Percentiles rank a stretch among this genome's conserved stretches.
Conservation (phyloP, 2,797 vertebrate genomes). For the Protonibea diacanthus region DNA sequence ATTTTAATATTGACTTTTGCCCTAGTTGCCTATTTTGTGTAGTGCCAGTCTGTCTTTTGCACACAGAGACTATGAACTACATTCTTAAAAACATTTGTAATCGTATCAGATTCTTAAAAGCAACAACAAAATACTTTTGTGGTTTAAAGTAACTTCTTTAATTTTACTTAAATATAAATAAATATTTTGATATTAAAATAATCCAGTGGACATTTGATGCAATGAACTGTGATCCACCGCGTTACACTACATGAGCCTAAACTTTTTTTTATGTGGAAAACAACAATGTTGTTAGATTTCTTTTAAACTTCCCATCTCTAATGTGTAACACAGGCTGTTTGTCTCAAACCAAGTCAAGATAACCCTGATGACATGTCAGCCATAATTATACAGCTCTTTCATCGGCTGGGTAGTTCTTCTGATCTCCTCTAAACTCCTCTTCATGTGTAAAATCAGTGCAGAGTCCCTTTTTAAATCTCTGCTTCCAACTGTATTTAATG, state of each 20-base stretch:
- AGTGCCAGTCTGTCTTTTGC: neutral
- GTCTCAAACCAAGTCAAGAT: neutral
- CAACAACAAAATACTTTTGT: neutral
- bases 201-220: neutral
- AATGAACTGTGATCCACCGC: neutral
- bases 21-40: neutral
- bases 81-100: neutral
- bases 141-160: neutral
- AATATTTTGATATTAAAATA: neutral
- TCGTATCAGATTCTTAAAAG: neutral
- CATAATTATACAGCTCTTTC: neutral
- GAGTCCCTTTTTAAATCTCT: neutral
- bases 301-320: neutral
- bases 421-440: too few relatives aligned
- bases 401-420: neutral
- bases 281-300: neutral
- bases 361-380: neutral
- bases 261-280: neutral
- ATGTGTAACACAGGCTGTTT: neutral
- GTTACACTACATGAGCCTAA: neutral
- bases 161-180: neutral
- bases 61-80: neutral
- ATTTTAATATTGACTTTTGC: slow-evolving; percentile 13
- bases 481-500: neutral
- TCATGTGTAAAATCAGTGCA: neutral